Percentiles rank a stretch among this genome's conserved stretches.
Conservation (phyloP, 2,113 vertebrate species). For the Trogon melanurus region DNA sequence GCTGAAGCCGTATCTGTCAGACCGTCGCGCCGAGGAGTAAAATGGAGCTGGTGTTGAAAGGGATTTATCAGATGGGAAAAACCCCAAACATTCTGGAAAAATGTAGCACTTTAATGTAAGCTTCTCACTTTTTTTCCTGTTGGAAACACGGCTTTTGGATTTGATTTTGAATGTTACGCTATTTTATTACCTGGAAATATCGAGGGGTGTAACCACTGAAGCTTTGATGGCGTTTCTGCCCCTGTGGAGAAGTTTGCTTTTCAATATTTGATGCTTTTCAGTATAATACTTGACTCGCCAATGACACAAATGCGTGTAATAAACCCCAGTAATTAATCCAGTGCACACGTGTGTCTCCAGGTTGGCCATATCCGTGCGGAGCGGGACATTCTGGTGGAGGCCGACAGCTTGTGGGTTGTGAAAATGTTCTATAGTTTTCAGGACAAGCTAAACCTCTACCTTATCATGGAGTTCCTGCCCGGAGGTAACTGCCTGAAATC, state of each 20-base stretch:
- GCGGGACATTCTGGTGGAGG: conserved; percentile 96
- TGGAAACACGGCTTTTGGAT: not conserved
- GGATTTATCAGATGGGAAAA: not conserved
- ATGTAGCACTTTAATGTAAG: not conserved
- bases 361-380: conserved; percentile 98
- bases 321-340: not conserved
- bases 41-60: not conserved
- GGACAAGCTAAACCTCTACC: conserved; percentile 98
- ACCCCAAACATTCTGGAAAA: not conserved
- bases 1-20: not conserved
- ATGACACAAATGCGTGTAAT: not conserved
- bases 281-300: conserved; percentile 1
- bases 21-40: not conserved
- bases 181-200: not conserved
- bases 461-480: conserved; percentile 99
- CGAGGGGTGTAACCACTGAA: not conserved
- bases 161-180: not conserved
- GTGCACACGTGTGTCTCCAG: conserved; percentile 66
- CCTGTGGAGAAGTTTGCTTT: not conserved
- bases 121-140: not conserved
- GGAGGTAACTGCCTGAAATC: conserved; percentile 83
- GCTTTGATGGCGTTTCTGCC: not conserved
- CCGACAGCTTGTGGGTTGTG: conserved; percentile 98
- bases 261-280: not conserved
- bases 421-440: conserved; percentile 99